Percentiles rank a stretch among this genome's conserved stretches.
Evolutionary conservation across 2,888 invertebrate species (phyloP).

Genomic region (Drosophila dives): DNA sequence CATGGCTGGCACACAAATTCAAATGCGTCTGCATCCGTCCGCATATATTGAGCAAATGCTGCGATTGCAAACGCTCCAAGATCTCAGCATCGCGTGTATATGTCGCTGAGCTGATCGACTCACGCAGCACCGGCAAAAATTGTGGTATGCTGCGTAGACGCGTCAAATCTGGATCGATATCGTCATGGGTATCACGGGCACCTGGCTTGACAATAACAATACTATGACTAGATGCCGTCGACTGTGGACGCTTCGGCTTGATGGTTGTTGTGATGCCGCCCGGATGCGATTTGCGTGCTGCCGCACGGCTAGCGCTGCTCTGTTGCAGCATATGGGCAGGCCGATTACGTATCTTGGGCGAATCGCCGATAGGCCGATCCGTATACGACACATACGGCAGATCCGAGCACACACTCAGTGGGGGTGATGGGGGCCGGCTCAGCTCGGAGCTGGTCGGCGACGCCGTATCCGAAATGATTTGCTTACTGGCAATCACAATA

Average conservation of each 20-base stretch:
- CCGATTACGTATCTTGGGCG: constrained; percentile 91
- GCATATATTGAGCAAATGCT: constrained; percentile 90
- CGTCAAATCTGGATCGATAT: constrained; percentile 88
- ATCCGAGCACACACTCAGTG: constrained; percentile 95
- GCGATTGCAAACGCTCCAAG: constrained; percentile 88
- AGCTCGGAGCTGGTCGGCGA: constrained; percentile 82
- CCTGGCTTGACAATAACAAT: constrained; percentile 94
- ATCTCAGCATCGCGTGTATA: constrained; percentile 93
- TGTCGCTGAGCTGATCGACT: constrained; percentile 91
- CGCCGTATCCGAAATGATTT: constrained; percentile 70
- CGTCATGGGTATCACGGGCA: constrained; percentile 86
- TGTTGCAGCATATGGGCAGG: constrained; percentile 70
- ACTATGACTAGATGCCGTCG: constrained; percentile 87
- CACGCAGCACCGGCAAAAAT: constrained; percentile 96
- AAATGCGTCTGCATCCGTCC: constrained; percentile 93
- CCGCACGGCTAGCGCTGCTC: constrained; percentile 64
- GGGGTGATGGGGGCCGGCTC: constrained; percentile 91
- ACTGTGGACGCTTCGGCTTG: constrained; percentile 84
- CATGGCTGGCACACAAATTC: constrained; percentile 91
- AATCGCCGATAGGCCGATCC: constrained; percentile 95
- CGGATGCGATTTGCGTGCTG: constrained; percentile 79
- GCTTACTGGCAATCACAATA: constrained; percentile 71
- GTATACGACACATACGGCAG: constrained; percentile 96
- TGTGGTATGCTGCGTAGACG: constrained; percentile 91
- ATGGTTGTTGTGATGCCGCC: constrained; percentile 75